phyloP scores from a whole-genome alignment of 2,888 invertebrate species.

The Eulithis testata region DNA sequence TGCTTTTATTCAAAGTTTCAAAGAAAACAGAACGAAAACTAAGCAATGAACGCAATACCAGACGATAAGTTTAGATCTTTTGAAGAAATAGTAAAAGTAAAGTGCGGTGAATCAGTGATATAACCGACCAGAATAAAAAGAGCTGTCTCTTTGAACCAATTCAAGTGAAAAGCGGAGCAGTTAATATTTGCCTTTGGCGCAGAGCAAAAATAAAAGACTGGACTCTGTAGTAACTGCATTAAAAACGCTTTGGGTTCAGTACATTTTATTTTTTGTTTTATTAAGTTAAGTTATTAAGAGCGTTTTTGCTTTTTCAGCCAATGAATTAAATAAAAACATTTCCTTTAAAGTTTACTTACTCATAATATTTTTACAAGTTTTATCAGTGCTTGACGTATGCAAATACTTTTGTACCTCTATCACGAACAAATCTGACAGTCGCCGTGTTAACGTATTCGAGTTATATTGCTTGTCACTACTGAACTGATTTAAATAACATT shows the following conservation, averaged over 20 bases:
- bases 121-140: slow-evolving; percentile 45
- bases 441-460: too few relatives aligned
- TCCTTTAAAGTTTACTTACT: not conserved
- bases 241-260: slow-evolving; percentile 47
- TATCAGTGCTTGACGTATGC: too few relatives aligned
- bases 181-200: slow-evolving; percentile 36
- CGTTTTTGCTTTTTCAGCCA: slow-evolving; percentile 3
- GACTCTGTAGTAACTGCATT: slow-evolving; percentile 37
- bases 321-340: not conserved
- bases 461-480: too few relatives aligned
- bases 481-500: too few relatives aligned
- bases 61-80: not conserved
- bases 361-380: too few relatives aligned
- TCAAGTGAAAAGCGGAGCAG: slow-evolving; percentile 27
- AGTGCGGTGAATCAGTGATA: slow-evolving; percentile 51
- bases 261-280: slow-evolving; percentile 32
- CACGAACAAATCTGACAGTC: too few relatives aligned
- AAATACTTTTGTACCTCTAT: too few relatives aligned
- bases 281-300: not conserved
- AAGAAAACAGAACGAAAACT: not conserved
- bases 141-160: slow-evolving; percentile 19
- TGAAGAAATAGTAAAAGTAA: slow-evolving; percentile 32
- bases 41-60: slow-evolving; percentile 36
- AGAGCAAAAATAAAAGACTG: slow-evolving; percentile 51
- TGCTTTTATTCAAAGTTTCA: slow-evolving; percentile 4